phyloP scores from a whole-genome alignment of 2,888 invertebrate genomes.

The Pomacea canaliculata region DNA sequence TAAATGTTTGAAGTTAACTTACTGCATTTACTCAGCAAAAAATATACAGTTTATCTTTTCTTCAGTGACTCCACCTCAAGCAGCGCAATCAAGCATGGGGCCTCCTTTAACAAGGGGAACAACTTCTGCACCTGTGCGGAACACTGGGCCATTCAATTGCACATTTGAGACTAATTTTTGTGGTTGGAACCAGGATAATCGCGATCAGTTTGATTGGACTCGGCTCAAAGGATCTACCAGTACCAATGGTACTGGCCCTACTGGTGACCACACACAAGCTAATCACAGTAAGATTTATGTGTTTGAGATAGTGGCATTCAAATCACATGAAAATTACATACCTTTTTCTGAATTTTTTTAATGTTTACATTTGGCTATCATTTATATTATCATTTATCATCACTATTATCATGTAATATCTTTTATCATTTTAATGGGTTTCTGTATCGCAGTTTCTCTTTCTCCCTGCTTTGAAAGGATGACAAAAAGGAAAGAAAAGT shows the following conservation, averaged over 20 bases:
- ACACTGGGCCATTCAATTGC: constrained; percentile 48
- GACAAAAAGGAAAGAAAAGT: too few relatives aligned
- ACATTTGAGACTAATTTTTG: constrained; percentile 59
- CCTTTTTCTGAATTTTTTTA: too few relatives aligned
- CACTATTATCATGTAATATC: too few relatives aligned
- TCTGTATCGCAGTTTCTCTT: too few relatives aligned
- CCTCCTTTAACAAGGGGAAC: constrained; percentile 2
- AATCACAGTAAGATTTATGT: constrained; percentile 28
- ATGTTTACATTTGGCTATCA: too few relatives aligned
- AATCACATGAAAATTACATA: too few relatives aligned
- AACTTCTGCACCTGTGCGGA: constrained; percentile 14
- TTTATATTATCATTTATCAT: too few relatives aligned
- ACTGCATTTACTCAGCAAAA: too few relatives aligned
- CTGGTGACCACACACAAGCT: constrained; percentile 53
- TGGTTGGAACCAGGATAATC: constrained; percentile 51
- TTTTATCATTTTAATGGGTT: too few relatives aligned
- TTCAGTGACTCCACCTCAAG: constrained; percentile 10
- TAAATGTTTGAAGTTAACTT: too few relatives aligned
- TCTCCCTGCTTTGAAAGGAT: too few relatives aligned
- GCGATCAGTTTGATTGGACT: constrained; percentile 61
- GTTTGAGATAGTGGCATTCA: too few relatives aligned
- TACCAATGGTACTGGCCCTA: constrained; percentile 55
- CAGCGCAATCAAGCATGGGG: constrained; percentile 5
- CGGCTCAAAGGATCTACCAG: constrained; percentile 44
- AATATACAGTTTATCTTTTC: not conserved